Evolutionary conservation across 2,113 vertebrate species (phyloP).

Genomic region (Dasyprocta punctata): DNA sequence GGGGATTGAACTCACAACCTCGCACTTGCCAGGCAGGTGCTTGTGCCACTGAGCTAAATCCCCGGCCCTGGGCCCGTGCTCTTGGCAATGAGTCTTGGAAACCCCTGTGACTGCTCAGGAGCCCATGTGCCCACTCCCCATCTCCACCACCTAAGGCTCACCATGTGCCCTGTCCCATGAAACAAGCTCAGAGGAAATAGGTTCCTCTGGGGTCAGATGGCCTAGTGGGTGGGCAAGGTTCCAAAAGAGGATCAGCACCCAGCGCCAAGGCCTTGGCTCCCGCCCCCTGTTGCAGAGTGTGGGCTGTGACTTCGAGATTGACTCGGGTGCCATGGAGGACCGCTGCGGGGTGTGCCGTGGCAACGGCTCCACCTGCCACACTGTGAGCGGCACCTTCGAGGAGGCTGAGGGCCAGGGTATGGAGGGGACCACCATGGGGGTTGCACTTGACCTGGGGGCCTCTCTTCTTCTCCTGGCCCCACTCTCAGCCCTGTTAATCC

Average conservation of each 20-base stretch:
- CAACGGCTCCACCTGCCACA: conserved; percentile 94
- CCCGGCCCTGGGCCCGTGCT: not conserved
- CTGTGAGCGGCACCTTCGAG: conserved; percentile 92
- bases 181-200: not conserved
- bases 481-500: accelerated
- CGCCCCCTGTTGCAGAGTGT: conserved; percentile 87
- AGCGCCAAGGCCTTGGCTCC: not conserved
- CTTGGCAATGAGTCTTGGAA: not conserved
- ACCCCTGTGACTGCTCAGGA: not conserved
- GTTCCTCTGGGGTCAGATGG: not conserved
- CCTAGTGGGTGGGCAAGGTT: not conserved
- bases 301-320: conserved; percentile 96
- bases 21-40: too few relatives aligned
- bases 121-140: accelerated
- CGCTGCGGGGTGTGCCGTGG: conserved; percentile 95
- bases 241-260: not conserved
- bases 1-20: too few relatives aligned
- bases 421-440: not conserved
- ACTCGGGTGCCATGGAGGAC: conserved; percentile 92
- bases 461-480: not conserved
- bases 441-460: not conserved
- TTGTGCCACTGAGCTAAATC: too few relatives aligned
- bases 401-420: conserved; percentile 93
- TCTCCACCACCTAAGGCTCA: not conserved
- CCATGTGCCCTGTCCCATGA: accelerated